These are phyloP conservation scores for Pomacea canaliculata DNA, from an alignment of 2,888 invertebrate species.

Conservation along the genomic window DNA sequence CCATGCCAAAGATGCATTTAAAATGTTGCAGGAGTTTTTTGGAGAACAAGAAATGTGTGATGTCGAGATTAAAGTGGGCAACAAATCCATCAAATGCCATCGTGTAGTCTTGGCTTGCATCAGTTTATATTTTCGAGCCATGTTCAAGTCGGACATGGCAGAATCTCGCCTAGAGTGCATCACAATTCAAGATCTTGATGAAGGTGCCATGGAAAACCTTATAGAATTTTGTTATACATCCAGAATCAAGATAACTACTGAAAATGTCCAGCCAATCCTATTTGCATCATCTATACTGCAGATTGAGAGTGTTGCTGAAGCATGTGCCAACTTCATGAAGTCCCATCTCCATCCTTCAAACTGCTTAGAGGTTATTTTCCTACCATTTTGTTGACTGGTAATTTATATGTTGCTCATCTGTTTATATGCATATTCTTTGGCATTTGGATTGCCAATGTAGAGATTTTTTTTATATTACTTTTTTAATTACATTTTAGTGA, in stretches of 20 bases:
- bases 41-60: slow-evolving; percentile 65
- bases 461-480: not conserved
- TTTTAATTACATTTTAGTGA: not conserved
- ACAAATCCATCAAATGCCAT: slow-evolving; percentile 67
- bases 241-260: slow-evolving; percentile 66
- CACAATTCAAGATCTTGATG: slow-evolving; percentile 67
- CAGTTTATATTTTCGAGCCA: slow-evolving; percentile 71
- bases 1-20: slow-evolving; percentile 46
- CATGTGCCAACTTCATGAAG: slow-evolving; percentile 71
- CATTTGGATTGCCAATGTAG: not conserved
- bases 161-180: slow-evolving; percentile 62
- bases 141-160: slow-evolving; percentile 71
- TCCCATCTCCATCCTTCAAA: slow-evolving; percentile 69
- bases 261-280: slow-evolving; percentile 71
- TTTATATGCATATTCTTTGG: too few relatives aligned
- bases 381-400: too few relatives aligned
- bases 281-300: slow-evolving; percentile 71
- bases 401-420: slow-evolving; percentile 1
- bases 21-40: slow-evolving; percentile 57
- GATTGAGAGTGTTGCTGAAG: slow-evolving; percentile 70
- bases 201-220: slow-evolving; percentile 63
- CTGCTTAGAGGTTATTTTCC: slow-evolving; percentile 63
- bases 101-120: slow-evolving; percentile 70
- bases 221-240: slow-evolving; percentile 71
- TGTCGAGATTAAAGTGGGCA: slow-evolving; percentile 62